phyloP scores from a whole-genome alignment of 2,113 vertebrate genomes.

The Cynocephalus volans region DNA sequence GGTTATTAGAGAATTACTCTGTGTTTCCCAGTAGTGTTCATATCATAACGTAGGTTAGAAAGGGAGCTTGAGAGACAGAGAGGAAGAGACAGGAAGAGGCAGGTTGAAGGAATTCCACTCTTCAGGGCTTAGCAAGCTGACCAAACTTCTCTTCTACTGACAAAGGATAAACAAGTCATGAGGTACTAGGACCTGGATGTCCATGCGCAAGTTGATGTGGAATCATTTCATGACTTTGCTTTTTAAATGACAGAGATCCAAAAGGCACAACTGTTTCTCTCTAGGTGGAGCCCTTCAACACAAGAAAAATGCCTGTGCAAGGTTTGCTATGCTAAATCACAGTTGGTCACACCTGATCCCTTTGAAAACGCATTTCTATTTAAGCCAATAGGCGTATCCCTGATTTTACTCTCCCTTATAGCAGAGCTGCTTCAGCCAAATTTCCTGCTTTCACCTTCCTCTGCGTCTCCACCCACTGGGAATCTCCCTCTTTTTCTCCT shows the following conservation, averaged over 20 bases:
- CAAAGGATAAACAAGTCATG: background rate
- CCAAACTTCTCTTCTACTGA: background rate
- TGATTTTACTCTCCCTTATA: background rate
- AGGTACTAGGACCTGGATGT: background rate
- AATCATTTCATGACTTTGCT: background rate
- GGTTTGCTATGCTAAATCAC: background rate
- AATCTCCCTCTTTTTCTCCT: background rate
- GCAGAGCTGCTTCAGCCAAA: background rate
- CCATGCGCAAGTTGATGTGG: background rate
- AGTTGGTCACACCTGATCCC: background rate
- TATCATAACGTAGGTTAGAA: background rate
- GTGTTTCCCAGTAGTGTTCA: background rate
- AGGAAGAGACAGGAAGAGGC: background rate
- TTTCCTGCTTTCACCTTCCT: background rate
- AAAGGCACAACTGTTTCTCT: background rate
- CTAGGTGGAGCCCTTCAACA: background rate
- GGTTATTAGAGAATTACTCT: background rate
- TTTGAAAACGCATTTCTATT: constrained; percentile 9
- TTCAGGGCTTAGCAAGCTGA: background rate
- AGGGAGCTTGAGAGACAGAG: background rate
- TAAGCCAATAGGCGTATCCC: background rate
- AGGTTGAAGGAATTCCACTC: background rate
- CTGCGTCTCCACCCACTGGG: background rate
- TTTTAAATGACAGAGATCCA: background rate
- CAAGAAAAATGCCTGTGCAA: background rate